These are phyloP conservation scores for Tricholaema leucomelas DNA, from an alignment of 2,113 vertebrate genomes.

Conservation along the genomic window DNA sequence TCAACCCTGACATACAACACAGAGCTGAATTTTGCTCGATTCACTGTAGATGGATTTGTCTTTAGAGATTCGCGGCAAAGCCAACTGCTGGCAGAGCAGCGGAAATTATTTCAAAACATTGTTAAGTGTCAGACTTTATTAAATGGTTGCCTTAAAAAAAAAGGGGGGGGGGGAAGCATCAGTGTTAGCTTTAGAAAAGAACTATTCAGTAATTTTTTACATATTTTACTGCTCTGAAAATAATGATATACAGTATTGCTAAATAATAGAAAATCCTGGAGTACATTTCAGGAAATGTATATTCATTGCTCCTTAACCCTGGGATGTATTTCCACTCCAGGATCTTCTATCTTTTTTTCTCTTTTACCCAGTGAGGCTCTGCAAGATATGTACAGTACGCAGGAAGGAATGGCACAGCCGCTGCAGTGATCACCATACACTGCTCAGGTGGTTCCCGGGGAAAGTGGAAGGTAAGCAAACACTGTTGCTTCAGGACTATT, in stretches of 20 bases:
- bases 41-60: conserved; percentile 53
- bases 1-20: conserved; percentile 46
- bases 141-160: conserved; percentile 30
- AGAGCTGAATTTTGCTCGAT: conserved; percentile 46
- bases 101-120: conserved; percentile 56
- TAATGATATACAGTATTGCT: conserved; percentile 15
- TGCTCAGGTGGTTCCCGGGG: neutral
- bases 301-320: conserved; percentile 7
- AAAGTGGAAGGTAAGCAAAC: neutral
- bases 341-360: neutral
- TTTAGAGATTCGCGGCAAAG: conserved; percentile 52
- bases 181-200: conserved; percentile 3
- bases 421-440: neutral
- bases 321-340: conserved; percentile 17
- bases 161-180: neutral
- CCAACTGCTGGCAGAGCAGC: conserved; percentile 38
- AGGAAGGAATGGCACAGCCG: neutral
- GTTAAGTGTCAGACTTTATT: conserved; percentile 53
- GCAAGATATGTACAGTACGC: neutral
- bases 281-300: neutral
- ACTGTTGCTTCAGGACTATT: neutral
- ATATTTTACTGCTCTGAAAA: neutral
- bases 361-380: neutral
- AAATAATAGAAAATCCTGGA: conserved; percentile 22
- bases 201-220: neutral